Percentiles rank a stretch among this genome's conserved stretches.
These are phyloP conservation scores for Esox masquinongy DNA, from an alignment of 2,797 vertebrate species.

Conservation along the genomic window DNA sequence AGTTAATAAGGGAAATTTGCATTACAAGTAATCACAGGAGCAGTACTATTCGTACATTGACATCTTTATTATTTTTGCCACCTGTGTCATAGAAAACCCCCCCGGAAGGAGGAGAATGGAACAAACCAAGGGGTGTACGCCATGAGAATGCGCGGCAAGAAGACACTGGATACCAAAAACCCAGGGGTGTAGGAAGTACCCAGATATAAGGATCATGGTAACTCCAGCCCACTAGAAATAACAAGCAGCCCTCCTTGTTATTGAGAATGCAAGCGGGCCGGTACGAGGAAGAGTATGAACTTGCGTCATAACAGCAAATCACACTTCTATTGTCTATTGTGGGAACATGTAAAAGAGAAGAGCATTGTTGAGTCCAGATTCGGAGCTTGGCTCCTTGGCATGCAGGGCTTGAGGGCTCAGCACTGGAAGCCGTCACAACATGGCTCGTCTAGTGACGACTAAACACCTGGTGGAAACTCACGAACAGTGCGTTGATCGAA, in stretches of 20 bases:
- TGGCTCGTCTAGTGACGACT: conserved; percentile 9
- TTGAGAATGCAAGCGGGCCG: conserved; percentile 16
- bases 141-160: conserved; percentile 82
- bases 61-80: not conserved
- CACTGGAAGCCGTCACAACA: conserved; percentile 17
- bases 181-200: conserved; percentile 72
- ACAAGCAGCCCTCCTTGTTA: conserved; percentile 14
- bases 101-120: conserved; percentile 85
- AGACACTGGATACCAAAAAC: conserved; percentile 76
- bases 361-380: conserved; percentile 12
- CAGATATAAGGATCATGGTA: conserved; percentile 6
- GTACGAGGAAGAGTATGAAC: conserved; percentile 23
- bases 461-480: conserved; percentile 5
- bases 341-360: conserved; percentile 20
- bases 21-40: not conserved
- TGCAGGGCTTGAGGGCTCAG: conserved; percentile 42
- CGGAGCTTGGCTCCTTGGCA: conserved; percentile 62
- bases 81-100: conserved; percentile 79
- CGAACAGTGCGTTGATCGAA: conserved; percentile 25
- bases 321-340: conserved; percentile 43
- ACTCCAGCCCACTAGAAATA: conserved; percentile 16
- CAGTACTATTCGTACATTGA: not conserved
- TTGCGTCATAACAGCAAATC: conserved; percentile 25
- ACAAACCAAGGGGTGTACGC: conserved; percentile 81
- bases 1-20: not conserved